Evolutionary conservation across 2,888 invertebrate species (phyloP).

Genomic region (Caenorhabditis sp.): DNA sequence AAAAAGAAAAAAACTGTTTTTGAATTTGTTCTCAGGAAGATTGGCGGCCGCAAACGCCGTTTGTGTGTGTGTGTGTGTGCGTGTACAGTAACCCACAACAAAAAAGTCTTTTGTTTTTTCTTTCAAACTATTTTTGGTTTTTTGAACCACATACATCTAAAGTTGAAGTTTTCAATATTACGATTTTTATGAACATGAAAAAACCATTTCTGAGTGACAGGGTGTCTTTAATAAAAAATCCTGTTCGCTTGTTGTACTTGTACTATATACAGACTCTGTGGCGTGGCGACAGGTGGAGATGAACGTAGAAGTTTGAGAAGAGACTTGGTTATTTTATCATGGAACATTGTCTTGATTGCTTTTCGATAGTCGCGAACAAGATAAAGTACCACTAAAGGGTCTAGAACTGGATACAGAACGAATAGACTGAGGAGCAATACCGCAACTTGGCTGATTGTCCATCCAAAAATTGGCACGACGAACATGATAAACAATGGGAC

Average conservation of each 20-base stretch:
- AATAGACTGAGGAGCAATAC: neutral
- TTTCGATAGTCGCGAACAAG: constrained; percentile 24
- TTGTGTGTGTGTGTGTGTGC: too few relatives aligned
- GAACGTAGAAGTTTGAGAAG: neutral
- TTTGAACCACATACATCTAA: too few relatives aligned
- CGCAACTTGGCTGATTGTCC: neutral
- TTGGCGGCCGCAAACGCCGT: too few relatives aligned
- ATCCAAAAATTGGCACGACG: neutral
- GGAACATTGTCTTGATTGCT: constrained; percentile 10
- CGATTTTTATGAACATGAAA: too few relatives aligned
- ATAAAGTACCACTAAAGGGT: constrained; percentile 19
- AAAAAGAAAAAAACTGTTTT: too few relatives aligned
- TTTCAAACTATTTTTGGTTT: too few relatives aligned
- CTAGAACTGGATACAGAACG: constrained; percentile 19
- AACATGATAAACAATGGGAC: neutral
- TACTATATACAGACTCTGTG: neutral
- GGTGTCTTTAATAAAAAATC: neutral
- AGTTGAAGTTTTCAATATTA: too few relatives aligned
- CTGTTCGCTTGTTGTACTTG: neutral
- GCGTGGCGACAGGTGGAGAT: neutral
- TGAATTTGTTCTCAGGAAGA: too few relatives aligned
- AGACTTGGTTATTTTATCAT: neutral
- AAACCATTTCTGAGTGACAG: too few relatives aligned
- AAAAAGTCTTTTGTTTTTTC: too few relatives aligned
- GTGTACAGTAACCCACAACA: too few relatives aligned